These are phyloP conservation scores for Dryas iulia DNA, from an alignment of 1,140 invertebrate species.

Conservation along the genomic window DNA sequence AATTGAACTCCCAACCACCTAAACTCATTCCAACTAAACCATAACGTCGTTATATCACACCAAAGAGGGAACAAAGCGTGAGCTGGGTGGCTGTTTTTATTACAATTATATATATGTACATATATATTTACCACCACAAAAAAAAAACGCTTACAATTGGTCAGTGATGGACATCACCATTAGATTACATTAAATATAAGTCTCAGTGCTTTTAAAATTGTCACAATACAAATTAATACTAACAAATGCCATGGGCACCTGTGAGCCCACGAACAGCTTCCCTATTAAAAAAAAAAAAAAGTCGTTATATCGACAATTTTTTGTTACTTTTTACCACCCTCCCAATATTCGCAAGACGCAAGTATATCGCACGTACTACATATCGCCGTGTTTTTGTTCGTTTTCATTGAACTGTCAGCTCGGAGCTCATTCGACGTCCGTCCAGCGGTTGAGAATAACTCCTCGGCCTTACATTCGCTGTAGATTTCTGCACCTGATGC, in stretches of 20 bases:
- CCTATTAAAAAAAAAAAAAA: too few species aligned
- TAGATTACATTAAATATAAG: too few species aligned
- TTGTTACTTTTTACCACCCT: background rate
- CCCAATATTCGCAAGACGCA: background rate
- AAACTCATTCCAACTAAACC: background rate
- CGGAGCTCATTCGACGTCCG: conserved; percentile 40
- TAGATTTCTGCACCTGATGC: conserved; percentile 22
- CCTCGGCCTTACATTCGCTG: conserved; percentile 18
- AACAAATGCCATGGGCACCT: too few species aligned
- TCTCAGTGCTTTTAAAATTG: too few species aligned
- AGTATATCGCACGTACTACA: conserved; percentile 22
- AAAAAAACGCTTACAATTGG: too few species aligned
- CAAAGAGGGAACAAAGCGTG: too few species aligned
- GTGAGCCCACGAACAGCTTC: too few species aligned
- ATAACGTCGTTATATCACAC: background rate
- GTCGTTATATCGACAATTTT: background rate
- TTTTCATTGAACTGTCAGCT: conserved; percentile 36
- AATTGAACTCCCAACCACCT: background rate
- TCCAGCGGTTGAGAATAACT: conserved; percentile 31
- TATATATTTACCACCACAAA: too few species aligned
- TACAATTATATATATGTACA: too few species aligned
- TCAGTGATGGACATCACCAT: too few species aligned
- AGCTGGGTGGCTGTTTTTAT: too few species aligned
- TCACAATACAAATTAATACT: too few species aligned
- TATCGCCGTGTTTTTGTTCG: conserved; percentile 29